These are phyloP conservation scores for Sphaeramia orbicularis DNA, from an alignment of 2,797 vertebrate genomes.

Conservation along the genomic window DNA sequence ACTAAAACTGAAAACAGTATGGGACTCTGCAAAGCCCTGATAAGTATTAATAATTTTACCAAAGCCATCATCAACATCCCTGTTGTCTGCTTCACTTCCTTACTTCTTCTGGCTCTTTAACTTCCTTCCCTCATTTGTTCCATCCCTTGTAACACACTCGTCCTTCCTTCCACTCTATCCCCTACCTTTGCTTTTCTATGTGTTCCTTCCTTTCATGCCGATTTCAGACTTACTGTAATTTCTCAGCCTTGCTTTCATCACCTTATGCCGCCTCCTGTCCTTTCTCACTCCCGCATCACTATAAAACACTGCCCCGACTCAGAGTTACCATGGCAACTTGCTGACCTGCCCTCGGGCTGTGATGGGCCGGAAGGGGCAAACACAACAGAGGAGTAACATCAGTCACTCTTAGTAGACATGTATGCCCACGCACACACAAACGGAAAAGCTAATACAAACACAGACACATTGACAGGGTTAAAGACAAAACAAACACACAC, in stretches of 20 bases:
- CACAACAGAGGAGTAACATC: slow-evolving; percentile 43
- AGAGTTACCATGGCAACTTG: slow-evolving; percentile 58
- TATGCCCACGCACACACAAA: slow-evolving; percentile 1
- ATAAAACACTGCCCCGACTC: slow-evolving; percentile 34
- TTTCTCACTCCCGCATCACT: slow-evolving; percentile 18
- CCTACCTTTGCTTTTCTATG: background rate
- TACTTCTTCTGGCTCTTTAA: slow-evolving; percentile 36
- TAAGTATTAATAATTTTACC: slow-evolving; percentile 45
- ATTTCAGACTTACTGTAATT: slow-evolving; percentile 12
- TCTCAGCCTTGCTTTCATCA: slow-evolving; percentile 13
- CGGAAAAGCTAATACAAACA: background rate
- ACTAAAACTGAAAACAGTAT: slow-evolving; percentile 29
- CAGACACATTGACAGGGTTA: slow-evolving; percentile 1
- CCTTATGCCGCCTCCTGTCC: background rate
- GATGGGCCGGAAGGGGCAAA: slow-evolving; percentile 31
- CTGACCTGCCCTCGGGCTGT: slow-evolving; percentile 53
- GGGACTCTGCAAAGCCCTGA: slow-evolving; percentile 13
- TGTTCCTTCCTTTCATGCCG: slow-evolving; percentile 18
- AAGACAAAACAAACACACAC: slow-evolving; percentile 9
- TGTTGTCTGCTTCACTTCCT: slow-evolving; percentile 42
- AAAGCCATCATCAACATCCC: slow-evolving; percentile 29
- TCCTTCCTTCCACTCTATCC: slow-evolving; percentile 1
- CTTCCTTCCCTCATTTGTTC: slow-evolving; percentile 30
- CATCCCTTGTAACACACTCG: slow-evolving; percentile 8
- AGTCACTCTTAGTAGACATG: slow-evolving; percentile 29